Evolutionary conservation across 1,140 invertebrate genomes (phyloP), one percentile per base, ranked within the genome.

Genomic region (Bombyx mandarina): DNA sequence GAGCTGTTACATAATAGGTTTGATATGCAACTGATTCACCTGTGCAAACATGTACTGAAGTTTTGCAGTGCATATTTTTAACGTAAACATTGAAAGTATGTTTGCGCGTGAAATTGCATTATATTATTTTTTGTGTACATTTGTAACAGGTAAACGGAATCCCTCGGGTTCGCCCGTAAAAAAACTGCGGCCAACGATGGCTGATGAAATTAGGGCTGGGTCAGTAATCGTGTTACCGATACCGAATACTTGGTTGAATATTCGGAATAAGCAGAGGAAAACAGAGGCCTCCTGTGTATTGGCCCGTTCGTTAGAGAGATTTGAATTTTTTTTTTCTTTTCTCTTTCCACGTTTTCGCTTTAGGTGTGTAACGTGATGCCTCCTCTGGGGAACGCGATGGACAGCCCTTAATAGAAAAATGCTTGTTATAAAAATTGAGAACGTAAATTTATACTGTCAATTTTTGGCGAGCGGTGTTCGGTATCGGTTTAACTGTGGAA

Each of bases 151-250:
- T 75, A 72, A 63, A 70, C 62, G 62, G 63, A 69, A 55, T 68
- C 71, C 62, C 62, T n/a, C 26, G 65, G 70, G 72, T 63, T 57
- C 58, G 51, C 63, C 54, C 57, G 63, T 62, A 65, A 69, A 80
- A 82, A 86, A 75, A 71, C 65, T 70, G 71, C 60, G 70, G 71
- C 75, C 64, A 58, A 63, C 65, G 55, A 56, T 60, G 54, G 48
- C 58, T 79, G 77, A 86, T 84, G 64, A 73, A 84, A 83, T 86
- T 86, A 86, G 71, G 81, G 67, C 61, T 66, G 71, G 79, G 78
- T 82, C 83, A 84, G 75, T 86, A 84, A 86, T 86, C 75, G 68
- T 75, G 74, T 86, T 86, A 86, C 77, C 65, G 83, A 84, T 77
- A 86, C 68, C 77, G 73, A 86, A 86, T 82, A 83, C 77, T 63